A percentile compares a stretch with the other conserved stretches of the same genome.
phyloP scores from a whole-genome alignment of 2,113 vertebrate genomes.

The Carassius carassius region DNA sequence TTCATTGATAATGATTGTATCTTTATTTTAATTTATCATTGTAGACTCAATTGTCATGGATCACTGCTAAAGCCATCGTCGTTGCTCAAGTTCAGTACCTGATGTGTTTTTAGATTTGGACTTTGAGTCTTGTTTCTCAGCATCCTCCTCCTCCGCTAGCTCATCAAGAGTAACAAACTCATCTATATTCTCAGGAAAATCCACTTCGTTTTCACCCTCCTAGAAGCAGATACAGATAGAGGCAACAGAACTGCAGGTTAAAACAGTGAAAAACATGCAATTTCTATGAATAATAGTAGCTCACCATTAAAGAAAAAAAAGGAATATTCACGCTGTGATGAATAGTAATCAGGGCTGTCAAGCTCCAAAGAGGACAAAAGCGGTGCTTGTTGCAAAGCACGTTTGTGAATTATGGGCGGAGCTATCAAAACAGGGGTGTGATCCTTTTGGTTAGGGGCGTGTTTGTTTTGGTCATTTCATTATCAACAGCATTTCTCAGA shows the following conservation, averaged over 20 bases:
- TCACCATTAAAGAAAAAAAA: too few relatives aligned
- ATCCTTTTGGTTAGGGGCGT: too few relatives aligned
- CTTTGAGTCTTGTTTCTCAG: slow-evolving; percentile 64
- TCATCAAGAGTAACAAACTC: slow-evolving; percentile 94
- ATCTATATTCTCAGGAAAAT: slow-evolving; percentile 89
- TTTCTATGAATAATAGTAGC: not conserved
- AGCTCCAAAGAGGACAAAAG: not conserved
- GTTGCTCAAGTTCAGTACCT: slow-evolving; percentile 36
- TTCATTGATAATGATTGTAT: not conserved
- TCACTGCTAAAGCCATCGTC: not conserved
- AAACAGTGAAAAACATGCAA: not conserved
- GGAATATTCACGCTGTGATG: too few relatives aligned
- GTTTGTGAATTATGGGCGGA: too few relatives aligned
- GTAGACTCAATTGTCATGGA: not conserved
- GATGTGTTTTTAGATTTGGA: slow-evolving; percentile 26
- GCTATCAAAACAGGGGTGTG: too few relatives aligned
- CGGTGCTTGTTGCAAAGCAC: too few relatives aligned
- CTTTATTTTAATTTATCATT: not conserved
- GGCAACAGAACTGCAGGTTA: not conserved
- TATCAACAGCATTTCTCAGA: too few relatives aligned
- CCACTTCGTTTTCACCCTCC: slow-evolving; percentile 66
- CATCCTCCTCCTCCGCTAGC: slow-evolving; percentile 87
- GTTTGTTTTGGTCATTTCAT: too few relatives aligned
- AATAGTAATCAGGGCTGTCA: too few relatives aligned
- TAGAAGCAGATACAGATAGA: slow-evolving; percentile 3